Conservation (phyloP, 2,797 vertebrate genomes). For the Microctenopoma steveboyesi region DNA sequence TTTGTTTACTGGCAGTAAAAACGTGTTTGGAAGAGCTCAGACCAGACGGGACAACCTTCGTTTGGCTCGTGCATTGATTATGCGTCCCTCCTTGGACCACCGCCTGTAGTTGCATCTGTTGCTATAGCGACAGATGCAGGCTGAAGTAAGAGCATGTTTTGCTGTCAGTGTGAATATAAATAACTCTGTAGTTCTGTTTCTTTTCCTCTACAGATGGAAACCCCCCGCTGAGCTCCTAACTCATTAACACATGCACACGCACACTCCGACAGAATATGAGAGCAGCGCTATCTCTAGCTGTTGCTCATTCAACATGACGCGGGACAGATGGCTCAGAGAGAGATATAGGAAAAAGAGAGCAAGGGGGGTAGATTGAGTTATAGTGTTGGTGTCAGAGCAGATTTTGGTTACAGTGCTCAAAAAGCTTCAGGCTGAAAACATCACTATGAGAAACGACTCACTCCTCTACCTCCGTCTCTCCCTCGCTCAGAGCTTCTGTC, state of each 20-base stretch:
- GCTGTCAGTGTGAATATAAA: conserved; percentile 50
- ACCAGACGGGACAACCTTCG: not conserved
- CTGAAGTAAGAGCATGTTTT: conserved; percentile 18
- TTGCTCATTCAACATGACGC: conserved; percentile 65
- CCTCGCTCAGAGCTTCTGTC: conserved; percentile 34
- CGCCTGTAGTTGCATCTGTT: not conserved
- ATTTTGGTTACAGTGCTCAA: conserved; percentile 66
- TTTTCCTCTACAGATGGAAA: conserved; percentile 44
- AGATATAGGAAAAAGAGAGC: not conserved
- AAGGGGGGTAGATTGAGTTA: conserved; percentile 57
- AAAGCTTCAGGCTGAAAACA: conserved; percentile 61
- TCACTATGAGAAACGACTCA: conserved; percentile 45
- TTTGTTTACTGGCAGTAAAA: no score
- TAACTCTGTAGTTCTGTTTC: conserved; percentile 22
- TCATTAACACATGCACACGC: conserved; percentile 7
- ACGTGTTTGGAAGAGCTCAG: no score
- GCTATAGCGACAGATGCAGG: conserved; percentile 39
- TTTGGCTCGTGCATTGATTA: not conserved
- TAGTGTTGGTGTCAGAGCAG: conserved; percentile 57
- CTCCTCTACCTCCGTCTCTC: conserved; percentile 14
- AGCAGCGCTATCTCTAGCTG: conserved; percentile 35
- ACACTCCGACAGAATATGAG: conserved; percentile 7
- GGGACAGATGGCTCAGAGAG: conserved; percentile 59
- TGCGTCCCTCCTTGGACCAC: not conserved
- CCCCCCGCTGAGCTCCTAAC: conserved; percentile 42